Percentiles rank a stretch among this genome's conserved stretches.
phyloP scores from a whole-genome alignment of 2,888 invertebrate genomes.

The Drosophila seclusa region DNA sequence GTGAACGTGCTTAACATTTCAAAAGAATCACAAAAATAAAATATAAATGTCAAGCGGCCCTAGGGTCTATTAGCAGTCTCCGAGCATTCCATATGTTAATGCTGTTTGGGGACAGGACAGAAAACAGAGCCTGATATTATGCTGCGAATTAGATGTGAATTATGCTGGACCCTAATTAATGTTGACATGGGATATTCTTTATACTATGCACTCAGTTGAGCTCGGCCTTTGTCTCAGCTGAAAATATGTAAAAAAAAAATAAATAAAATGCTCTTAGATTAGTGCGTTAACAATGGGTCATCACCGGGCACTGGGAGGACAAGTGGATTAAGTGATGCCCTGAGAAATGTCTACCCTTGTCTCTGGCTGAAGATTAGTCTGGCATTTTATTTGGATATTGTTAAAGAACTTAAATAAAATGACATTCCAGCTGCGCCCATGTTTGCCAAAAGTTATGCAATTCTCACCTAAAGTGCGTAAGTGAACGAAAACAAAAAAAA shows the following conservation, averaged over 20 bases:
- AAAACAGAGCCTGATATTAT: slow-evolving; percentile 23
- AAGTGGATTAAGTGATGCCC: slow-evolving; percentile 49
- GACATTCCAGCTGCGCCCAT: slow-evolving; percentile 1
- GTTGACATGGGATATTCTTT: slow-evolving; percentile 73
- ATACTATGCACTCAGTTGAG: slow-evolving; percentile 22
- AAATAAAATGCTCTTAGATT: slow-evolving; percentile 51
- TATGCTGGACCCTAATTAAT: slow-evolving; percentile 75
- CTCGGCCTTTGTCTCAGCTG: slow-evolving; percentile 35
- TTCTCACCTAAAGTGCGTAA: neutral
- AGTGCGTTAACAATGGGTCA: slow-evolving; percentile 76
- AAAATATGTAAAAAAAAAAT: slow-evolving; percentile 57
- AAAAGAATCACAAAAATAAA: slow-evolving; percentile 17
- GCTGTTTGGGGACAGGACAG: slow-evolving; percentile 24
- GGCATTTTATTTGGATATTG: slow-evolving; percentile 33
- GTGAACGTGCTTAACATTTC: slow-evolving; percentile 31
- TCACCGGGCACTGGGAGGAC: slow-evolving; percentile 36
- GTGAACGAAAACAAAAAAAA: neutral
- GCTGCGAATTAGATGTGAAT: slow-evolving; percentile 63
- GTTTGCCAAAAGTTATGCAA: neutral
- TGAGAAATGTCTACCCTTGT: slow-evolving; percentile 69
- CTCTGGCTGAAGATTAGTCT: slow-evolving; percentile 35
- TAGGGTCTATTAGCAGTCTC: slow-evolving; percentile 36
- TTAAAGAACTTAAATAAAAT: slow-evolving; percentile 10
- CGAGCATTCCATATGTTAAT: slow-evolving; percentile 52
- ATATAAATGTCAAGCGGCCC: slow-evolving; percentile 47